Evolutionary conservation across 1,140 invertebrate genomes (phyloP).

Genomic region (Lepidurus apus): DNA sequence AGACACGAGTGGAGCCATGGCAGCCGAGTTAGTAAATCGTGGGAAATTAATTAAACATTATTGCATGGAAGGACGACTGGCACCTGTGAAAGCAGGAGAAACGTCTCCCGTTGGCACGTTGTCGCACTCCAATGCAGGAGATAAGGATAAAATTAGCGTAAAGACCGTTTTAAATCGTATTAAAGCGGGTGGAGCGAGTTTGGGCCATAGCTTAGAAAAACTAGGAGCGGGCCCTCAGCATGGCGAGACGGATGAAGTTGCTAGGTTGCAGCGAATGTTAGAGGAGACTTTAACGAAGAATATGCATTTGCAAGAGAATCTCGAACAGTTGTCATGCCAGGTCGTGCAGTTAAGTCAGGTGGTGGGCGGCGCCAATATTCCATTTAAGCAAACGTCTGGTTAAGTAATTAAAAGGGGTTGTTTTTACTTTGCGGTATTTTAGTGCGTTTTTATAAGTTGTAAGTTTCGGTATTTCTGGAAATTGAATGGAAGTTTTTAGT

Average conservation of each 20-base stretch:
- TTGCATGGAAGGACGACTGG: slow-evolving; percentile 48
- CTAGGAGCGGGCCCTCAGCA: not conserved
- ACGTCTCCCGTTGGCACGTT: not conserved
- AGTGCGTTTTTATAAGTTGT: not conserved
- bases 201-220: not conserved
- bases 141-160: slow-evolving; percentile 5
- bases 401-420: not conserved
- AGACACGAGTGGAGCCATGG: slow-evolving; percentile 50
- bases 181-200: not conserved
- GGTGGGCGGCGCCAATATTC: not conserved
- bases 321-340: not conserved
- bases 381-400: not conserved
- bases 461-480: not conserved
- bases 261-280: slow-evolving; percentile 46
- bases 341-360: slow-evolving; percentile 8
- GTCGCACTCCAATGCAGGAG: not conserved
- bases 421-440: not conserved
- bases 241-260: slow-evolving; percentile 24
- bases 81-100: slow-evolving; percentile 31
- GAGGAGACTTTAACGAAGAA: slow-evolving; percentile 57
- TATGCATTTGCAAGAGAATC: slow-evolving; percentile 49
- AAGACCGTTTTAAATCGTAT: slow-evolving; percentile 5
- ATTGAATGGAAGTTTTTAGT: not conserved
- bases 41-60: slow-evolving; percentile 52
- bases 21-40: slow-evolving; percentile 52